phyloP scores from a whole-genome alignment of 1,140 invertebrate species.

The Drosophila quadrilineata region DNA sequence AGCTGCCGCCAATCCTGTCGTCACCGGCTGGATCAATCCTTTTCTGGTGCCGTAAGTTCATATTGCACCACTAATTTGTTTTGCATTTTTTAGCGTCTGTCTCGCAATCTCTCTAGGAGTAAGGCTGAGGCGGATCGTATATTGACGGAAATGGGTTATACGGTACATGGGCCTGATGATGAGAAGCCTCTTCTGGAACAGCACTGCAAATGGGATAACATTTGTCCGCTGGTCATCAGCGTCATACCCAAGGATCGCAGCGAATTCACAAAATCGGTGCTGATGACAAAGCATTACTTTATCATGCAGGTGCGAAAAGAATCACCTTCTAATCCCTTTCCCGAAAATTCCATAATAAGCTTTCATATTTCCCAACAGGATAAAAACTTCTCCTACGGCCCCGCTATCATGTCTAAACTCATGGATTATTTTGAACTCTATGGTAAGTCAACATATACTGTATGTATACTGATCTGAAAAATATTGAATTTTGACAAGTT shows the following conservation, averaged over 20 bases:
- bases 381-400: conserved; percentile 88
- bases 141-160: conserved; percentile 60
- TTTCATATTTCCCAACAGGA: conserved; percentile 82
- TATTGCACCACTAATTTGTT: neutral
- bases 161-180: conserved; percentile 64
- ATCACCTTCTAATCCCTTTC: neutral
- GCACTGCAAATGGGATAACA: conserved; percentile 85
- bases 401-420: conserved; percentile 86
- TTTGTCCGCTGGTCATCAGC: conserved; percentile 87
- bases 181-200: conserved; percentile 81
- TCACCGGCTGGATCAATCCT: conserved; percentile 89
- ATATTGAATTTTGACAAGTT: too few species aligned
- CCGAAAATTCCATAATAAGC: neutral
- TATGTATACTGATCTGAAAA: too few species aligned
- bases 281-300: conserved; percentile 83
- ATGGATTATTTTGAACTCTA: conserved; percentile 85
- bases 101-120: conserved; percentile 30
- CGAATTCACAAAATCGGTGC: conserved; percentile 73
- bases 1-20: conserved; percentile 83
- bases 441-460: conserved; percentile 25
- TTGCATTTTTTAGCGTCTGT: neutral
- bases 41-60: conserved; percentile 85
- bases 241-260: conserved; percentile 83
- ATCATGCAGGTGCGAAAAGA: conserved; percentile 83
- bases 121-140: conserved; percentile 60